Percentiles rank a stretch among this genome's conserved stretches.
Conservation (phyloP, 2,113 vertebrate species). For the Coryphaenoides rupestris region DNA sequence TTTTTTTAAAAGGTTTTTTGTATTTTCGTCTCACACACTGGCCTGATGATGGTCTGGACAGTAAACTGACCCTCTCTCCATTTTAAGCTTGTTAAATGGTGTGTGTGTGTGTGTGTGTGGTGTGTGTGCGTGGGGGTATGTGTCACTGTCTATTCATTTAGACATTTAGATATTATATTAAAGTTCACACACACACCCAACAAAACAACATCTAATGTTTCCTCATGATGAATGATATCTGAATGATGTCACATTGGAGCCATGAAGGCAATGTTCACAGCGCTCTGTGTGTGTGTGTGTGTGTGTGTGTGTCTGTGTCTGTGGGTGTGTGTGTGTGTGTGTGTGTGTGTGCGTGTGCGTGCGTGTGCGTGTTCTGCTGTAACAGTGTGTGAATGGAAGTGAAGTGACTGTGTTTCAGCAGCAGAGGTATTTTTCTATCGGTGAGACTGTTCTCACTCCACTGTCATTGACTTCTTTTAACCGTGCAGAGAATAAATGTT, state of each 20-base stretch:
- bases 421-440: constrained; percentile 68
- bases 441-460: constrained; percentile 28
- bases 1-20: constrained; percentile 40
- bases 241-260: too few relatives aligned
- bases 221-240: too few relatives aligned
- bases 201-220: too few relatives aligned
- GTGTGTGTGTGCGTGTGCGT: too few relatives aligned
- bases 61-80: background rate
- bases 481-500: constrained; percentile 65
- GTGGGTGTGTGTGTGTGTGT: too few relatives aligned
- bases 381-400: constrained; percentile 40
- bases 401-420: constrained; percentile 45
- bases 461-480: constrained; percentile 28
- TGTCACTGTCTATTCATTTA: background rate
- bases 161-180: too few relatives aligned
- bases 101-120: background rate
- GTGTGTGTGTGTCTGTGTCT: too few relatives aligned
- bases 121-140: too few relatives aligned
- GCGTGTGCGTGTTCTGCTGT: constrained; percentile 30
- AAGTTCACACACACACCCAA: too few relatives aligned
- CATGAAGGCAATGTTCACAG: too few relatives aligned
- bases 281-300: too few relatives aligned
- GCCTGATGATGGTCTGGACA: background rate
- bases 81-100: constrained; percentile 14
- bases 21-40: constrained; percentile 22